phyloP scores from a whole-genome alignment of 2,888 invertebrate species.

The Nasonovia ribisnigri region DNA sequence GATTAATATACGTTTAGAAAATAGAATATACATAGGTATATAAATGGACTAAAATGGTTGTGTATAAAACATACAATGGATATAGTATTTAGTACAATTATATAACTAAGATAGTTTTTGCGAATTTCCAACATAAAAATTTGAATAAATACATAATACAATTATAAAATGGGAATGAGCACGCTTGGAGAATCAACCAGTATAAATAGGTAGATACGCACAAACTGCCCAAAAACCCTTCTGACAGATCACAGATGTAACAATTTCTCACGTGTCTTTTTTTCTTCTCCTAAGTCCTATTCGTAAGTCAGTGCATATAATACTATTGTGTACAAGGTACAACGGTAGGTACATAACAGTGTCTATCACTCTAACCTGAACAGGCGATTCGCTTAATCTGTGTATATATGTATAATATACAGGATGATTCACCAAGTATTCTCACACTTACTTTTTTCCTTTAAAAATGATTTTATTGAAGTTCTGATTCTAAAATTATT shows the following conservation, averaged over 20 bases:
- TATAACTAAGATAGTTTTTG: not conserved
- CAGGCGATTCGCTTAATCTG: not conserved
- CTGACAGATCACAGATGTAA: not conserved
- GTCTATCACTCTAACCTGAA: not conserved
- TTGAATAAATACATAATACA: not conserved
- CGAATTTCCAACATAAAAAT: not conserved
- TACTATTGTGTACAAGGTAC: not conserved
- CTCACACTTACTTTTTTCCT: too few relatives aligned
- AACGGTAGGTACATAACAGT: too few relatives aligned
- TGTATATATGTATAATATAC: too few relatives aligned
- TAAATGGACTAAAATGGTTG: not conserved
- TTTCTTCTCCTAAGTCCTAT: not conserved
- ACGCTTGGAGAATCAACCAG: not conserved
- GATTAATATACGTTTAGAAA: not conserved
- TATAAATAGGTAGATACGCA: not conserved
- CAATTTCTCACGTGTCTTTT: conserved; percentile 1
- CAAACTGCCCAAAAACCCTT: not conserved
- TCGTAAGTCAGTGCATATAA: not conserved
- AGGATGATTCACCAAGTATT: too few relatives aligned
- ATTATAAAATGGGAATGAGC: not conserved
- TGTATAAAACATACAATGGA: not conserved
- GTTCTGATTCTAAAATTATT: too few relatives aligned
- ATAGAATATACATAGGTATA: not conserved
- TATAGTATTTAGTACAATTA: not conserved
- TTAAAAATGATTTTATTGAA: too few relatives aligned